Percentiles rank a stretch among this genome's conserved stretches.
phyloP scores from a whole-genome alignment of 1,140 invertebrate genomes.

The Condylostylus longicornis region DNA sequence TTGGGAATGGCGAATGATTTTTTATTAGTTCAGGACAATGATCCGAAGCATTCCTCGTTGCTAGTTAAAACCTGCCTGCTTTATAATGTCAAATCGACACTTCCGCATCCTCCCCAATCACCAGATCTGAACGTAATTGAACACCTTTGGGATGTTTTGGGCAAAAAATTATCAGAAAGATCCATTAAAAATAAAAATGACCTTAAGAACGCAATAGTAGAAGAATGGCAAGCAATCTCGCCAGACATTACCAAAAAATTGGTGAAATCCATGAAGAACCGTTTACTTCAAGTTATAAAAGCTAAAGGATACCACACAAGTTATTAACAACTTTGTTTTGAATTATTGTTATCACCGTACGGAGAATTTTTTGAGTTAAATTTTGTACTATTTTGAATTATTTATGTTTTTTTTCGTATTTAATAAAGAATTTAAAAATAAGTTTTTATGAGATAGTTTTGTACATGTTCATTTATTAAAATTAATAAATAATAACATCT shows the following conservation, averaged over 20 bases:
- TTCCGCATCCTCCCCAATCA: constrained; percentile 18
- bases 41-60: constrained; percentile 18
- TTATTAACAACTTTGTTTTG: constrained; percentile 18
- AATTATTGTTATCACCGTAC: too few relatives aligned
- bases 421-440: too few relatives aligned
- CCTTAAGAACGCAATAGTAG: constrained; percentile 7
- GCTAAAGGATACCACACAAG: constrained; percentile 14
- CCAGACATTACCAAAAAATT: constrained; percentile 10
- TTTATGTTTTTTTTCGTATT: too few relatives aligned
- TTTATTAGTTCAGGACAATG: constrained; percentile 8
- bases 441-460: too few relatives aligned
- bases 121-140: constrained; percentile 14
- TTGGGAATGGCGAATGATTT: constrained; percentile 5
- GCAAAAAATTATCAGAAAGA: constrained; percentile 6
- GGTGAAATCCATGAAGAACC: constrained; percentile 11
- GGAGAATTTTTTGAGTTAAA: too few relatives aligned
- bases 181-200: background rate
- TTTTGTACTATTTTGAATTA: too few relatives aligned
- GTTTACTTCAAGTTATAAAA: constrained; percentile 13
- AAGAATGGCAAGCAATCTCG: constrained; percentile 13
- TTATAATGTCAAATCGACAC: constrained; percentile 6
- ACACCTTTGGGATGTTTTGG: constrained; percentile 12
- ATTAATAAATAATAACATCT: too few relatives aligned
- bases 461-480: too few relatives aligned
- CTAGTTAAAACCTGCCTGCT: constrained; percentile 14